Evolutionary conservation across 1,140 invertebrate species (phyloP), one percentile per base, ranked within the genome.

Genomic region (Epicauta chinensis): DNA sequence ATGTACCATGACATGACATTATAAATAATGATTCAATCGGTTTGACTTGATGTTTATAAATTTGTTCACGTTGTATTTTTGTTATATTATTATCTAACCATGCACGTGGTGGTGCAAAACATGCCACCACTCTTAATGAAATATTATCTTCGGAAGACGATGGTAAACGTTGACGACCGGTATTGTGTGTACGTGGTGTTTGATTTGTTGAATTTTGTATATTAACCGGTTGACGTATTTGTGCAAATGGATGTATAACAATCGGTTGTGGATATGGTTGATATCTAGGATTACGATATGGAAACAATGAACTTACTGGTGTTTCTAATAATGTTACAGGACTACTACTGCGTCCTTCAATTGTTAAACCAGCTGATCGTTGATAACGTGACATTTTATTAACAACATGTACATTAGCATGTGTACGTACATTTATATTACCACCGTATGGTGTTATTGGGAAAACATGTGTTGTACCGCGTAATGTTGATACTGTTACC

Each of bases 391-490:
- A 97, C 58, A 94, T 78, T 60, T 89, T 83, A 74, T 98, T 98
- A 11, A 98, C 95, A 57, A 98, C 93, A 68, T 93, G 85, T 45
- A 88, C 81, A 29, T 87, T 88, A 31, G 89, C 88, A 73, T 99
- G 96, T 6, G 96, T 98, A 52, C 96, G 79, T 16, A 93, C 82
- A 48, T 87, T 91, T 39, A 92, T 82, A 44, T 85, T 77, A 52
- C 93, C 97, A 55, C 96, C 97, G 69, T 98, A 98, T n/a, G 94
- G 90, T 15, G 91, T 94, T 7, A 98, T 84, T 1, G 96, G 93
- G 76, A 98, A 98, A 37, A 98, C 85, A 70, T 99, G 97, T 12
- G 94, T 97, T 2, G 96, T 98, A 49, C 95, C 96, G 54, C 96
- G 82, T 56, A 96, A 77, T 4, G 96, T 97, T 16, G 91, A 92